Percentiles rank a stretch among this genome's conserved stretches.
phyloP scores from a whole-genome alignment of 2,888 invertebrate genomes.

The Melinopterus prodromus region DNA sequence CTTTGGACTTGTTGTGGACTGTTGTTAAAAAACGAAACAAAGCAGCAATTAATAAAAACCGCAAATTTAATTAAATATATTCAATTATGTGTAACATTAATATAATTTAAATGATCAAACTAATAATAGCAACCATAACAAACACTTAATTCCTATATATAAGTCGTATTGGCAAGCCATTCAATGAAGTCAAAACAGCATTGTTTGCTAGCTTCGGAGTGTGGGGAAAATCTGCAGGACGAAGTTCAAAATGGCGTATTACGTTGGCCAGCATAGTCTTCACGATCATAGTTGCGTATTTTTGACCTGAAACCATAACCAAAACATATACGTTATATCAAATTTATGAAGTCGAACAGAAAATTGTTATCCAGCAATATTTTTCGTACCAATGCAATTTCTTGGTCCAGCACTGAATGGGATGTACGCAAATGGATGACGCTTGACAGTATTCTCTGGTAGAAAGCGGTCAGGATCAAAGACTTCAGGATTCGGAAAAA shows the following conservation, averaged over 20 bases:
- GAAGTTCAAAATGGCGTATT: constrained; percentile 39
- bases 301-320: constrained; percentile 34
- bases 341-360: too few species aligned
- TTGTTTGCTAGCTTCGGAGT: constrained; percentile 36
- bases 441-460: constrained; percentile 30
- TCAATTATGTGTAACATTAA: too few species aligned
- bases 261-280: constrained; percentile 39
- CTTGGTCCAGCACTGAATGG: constrained; percentile 38
- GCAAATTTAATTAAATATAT: too few species aligned
- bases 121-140: neutral
- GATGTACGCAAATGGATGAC: constrained; percentile 36
- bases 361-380: neutral
- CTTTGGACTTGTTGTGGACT: too few species aligned
- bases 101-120: too few species aligned
- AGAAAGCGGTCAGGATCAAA: constrained; percentile 37
- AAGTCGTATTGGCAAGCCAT: constrained; percentile 41
- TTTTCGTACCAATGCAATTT: constrained; percentile 36
- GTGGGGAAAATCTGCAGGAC: constrained; percentile 40
- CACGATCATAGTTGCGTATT: constrained; percentile 38
- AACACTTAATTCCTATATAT: neutral
- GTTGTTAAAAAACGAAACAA: too few species aligned
- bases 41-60: too few species aligned
- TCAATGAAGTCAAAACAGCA: constrained; percentile 40
- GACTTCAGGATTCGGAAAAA: constrained; percentile 35
- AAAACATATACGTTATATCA: too few species aligned